Evolutionary conservation across 2,113 vertebrate species (phyloP).

Genomic region (Istiophorus platypterus): DNA sequence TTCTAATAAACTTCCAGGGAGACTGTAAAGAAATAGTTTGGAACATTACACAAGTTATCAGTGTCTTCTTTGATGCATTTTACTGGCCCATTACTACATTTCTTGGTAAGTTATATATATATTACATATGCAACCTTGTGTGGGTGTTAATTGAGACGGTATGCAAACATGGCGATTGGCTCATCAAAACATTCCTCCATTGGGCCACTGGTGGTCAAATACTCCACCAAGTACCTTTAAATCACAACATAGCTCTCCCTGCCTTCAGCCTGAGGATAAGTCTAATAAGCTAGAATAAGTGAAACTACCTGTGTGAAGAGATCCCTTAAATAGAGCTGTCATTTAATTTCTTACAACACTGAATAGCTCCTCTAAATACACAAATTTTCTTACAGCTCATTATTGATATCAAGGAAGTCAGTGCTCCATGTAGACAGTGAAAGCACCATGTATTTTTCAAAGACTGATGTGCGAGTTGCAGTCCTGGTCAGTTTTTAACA

Average conservation of each 20-base stretch:
- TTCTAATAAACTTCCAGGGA: background rate
- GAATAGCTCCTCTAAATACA: background rate
- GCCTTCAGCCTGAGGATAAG: too few species aligned
- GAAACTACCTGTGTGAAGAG: too few species aligned
- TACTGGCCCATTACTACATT: background rate
- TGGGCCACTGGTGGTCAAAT: too few species aligned
- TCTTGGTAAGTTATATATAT: background rate
- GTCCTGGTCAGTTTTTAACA: background rate
- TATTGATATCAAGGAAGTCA: background rate
- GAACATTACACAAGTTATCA: background rate
- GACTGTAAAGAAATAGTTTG: background rate
- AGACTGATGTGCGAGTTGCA: background rate
- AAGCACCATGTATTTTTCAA: background rate
- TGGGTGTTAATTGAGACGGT: too few species aligned
- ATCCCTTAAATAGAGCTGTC: background rate
- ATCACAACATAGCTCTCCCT: too few species aligned
- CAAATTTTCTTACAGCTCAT: background rate
- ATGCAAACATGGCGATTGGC: too few species aligned
- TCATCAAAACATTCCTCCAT: too few species aligned
- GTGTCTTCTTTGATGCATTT: background rate
- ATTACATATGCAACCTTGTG: background rate
- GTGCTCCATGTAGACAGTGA: background rate
- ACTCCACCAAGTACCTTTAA: too few species aligned
- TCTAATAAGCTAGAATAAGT: too few species aligned
- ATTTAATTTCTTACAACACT: background rate